Evolutionary conservation across 2,888 invertebrate species (phyloP).

Genomic region (Thyatira batis): DNA sequence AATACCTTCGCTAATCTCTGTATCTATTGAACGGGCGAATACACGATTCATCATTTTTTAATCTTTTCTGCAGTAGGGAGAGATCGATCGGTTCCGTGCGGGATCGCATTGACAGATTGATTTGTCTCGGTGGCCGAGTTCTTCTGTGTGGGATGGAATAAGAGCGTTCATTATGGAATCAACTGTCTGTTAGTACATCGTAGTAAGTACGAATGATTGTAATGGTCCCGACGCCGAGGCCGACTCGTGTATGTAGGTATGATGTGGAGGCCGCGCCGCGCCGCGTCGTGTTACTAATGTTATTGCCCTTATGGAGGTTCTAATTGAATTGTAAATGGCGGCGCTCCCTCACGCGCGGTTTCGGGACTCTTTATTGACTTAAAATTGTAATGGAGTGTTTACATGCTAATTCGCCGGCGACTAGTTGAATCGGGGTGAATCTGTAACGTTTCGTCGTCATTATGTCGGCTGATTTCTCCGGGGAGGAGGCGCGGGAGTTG

Average conservation of each 20-base stretch:
- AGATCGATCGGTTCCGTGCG: background rate
- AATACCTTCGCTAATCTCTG: constrained; percentile 18
- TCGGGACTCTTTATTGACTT: constrained; percentile 11
- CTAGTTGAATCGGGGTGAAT: constrained; percentile 16
- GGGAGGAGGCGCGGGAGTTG: constrained; percentile 34
- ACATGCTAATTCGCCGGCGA: background rate
- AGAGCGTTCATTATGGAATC: background rate
- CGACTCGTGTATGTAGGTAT: background rate
- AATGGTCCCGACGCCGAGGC: background rate
- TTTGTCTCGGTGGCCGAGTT: background rate
- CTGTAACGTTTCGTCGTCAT: constrained; percentile 15
- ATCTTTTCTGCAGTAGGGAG: background rate
- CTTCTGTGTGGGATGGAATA: background rate
- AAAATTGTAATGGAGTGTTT: constrained; percentile 5
- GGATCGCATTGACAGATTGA: background rate
- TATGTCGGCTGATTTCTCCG: constrained; percentile 31
- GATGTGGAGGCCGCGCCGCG: background rate
- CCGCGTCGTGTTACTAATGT: constrained; percentile 2
- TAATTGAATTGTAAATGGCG: constrained; percentile 37
- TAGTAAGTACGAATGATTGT: background rate
- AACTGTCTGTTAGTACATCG: background rate
- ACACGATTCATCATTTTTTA: constrained; percentile 1
- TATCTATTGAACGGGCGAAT: constrained; percentile 14
- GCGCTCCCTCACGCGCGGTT: constrained; percentile 19
- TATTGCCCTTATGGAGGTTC: constrained; percentile 7